A percentile compares a stretch with the other conserved stretches of the same genome.
Evolutionary conservation across 1,140 invertebrate species (phyloP).

Genomic region (Glomeris maerens): DNA sequence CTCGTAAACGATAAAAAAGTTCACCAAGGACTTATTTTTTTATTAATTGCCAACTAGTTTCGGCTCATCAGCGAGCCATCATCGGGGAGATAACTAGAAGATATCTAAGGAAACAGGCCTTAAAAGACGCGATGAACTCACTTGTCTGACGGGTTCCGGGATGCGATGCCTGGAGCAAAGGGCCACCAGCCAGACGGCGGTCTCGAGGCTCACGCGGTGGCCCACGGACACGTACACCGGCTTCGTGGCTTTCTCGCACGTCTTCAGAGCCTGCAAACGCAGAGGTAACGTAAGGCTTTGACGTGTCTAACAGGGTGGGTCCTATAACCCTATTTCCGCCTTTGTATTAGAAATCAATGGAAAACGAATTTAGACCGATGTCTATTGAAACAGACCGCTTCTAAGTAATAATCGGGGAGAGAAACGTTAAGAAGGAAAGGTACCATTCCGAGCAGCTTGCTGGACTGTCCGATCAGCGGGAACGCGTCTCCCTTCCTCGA

Average conservation of each 20-base stretch:
- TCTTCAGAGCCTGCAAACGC: conserved; percentile 11
- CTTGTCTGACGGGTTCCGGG: conserved; percentile 31
- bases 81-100: too few relatives aligned
- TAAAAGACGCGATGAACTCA: too few relatives aligned
- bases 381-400: too few relatives aligned
- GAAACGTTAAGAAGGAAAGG: neutral
- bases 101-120: too few relatives aligned
- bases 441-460: neutral
- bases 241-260: conserved; percentile 17
- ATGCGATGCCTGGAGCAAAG: conserved; percentile 28
- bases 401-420: neutral
- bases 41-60: too few relatives aligned
- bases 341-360: too few relatives aligned
- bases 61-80: too few relatives aligned
- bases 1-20: too few relatives aligned
- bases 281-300: neutral
- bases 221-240: conserved; percentile 33
- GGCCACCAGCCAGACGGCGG: conserved; percentile 26
- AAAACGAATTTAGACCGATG: too few relatives aligned
- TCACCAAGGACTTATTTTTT: too few relatives aligned
- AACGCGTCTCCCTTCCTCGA: neutral
- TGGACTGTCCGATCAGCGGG: neutral
- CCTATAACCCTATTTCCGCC: too few relatives aligned
- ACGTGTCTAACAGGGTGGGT: too few relatives aligned
- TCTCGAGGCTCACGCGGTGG: conserved; percentile 28